These are phyloP conservation scores for Leucosticte australis DNA, from an alignment of 2,113 vertebrate genomes.

Conservation along the genomic window DNA sequence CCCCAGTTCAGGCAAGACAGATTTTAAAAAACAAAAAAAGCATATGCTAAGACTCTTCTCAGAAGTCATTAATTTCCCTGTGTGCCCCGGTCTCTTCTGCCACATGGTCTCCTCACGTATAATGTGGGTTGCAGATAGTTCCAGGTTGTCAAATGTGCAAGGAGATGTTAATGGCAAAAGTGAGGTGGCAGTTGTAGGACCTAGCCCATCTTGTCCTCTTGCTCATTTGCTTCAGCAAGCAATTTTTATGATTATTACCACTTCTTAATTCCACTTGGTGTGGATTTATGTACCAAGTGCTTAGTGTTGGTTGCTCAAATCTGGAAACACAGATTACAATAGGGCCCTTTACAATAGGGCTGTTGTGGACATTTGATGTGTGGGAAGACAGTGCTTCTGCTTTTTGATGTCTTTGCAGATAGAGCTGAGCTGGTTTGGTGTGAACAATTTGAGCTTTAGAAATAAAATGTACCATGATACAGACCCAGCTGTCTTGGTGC, in stretches of 20 bases:
- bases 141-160: neutral
- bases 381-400: neutral
- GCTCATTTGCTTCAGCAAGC: neutral
- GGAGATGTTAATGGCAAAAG: neutral
- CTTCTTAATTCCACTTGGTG: neutral
- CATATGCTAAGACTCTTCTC: neutral
- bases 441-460: neutral
- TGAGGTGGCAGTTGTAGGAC: neutral
- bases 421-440: neutral
- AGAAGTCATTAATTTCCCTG: neutral
- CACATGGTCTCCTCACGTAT: accelerated
- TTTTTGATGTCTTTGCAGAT: neutral
- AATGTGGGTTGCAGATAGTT: neutral
- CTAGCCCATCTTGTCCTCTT: neutral
- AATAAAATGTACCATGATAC: neutral
- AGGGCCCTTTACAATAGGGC: neutral
- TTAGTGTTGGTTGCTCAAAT: neutral
- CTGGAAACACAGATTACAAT: neutral
- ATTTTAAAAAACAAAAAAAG: neutral
- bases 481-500: neutral
- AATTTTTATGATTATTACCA: neutral
- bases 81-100: neutral
- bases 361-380: neutral
- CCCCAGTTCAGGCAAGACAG: neutral
- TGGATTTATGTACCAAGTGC: neutral